Base-by-base conservation (phyloP, 2,113 vertebrate species). In the Numenius arquata region DNA sequence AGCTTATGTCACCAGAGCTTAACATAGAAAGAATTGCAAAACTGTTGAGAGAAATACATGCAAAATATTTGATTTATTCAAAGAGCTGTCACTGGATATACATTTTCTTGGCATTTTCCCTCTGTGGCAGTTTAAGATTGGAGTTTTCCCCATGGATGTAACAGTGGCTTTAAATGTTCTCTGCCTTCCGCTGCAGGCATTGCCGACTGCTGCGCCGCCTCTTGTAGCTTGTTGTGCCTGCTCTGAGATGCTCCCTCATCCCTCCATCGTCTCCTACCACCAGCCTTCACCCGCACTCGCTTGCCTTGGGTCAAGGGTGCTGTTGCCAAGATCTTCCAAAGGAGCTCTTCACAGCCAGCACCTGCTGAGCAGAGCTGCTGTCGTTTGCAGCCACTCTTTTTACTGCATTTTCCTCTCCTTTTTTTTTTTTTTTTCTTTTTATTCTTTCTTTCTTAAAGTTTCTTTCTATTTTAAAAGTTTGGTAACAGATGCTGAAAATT, bases 191-290 rank as follows among this genome's bases (percentile, higher is more conserved):
- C 63, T 58, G 43, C 27, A 15, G 38, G 52, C 12, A 2, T 47
- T 79, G 40, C 34, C 1, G 4, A 4, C 43, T 6, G 11, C 75
- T 89, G 50, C 17, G 5, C 43, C 1, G 0, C 20, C 21, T 30
- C 40, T 30, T 41, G 4, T 34, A 74, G 15, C 22, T 68, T 3
- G 0, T 32, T 50, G 50, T 59, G 5, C 27, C 45, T 27, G 62
- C 34, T 32, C 80, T 0, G 0, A 48, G 34, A 15, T 25, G 10
- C 20, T 75, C 32, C 40, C 41, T 66, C 25, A 27, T 36, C 58
- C 55, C 65, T 58, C 36, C 4, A 0, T 18, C 5, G 2, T 70
- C n/a, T 58, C 48, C 53, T 56, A 63, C 27, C 0, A 0, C 20
- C 59, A 71, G 45, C n/a, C 25, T 80, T 56, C 7, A 2, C 50